Conservation (phyloP, 2,888 invertebrate species). For the Macaria liturata region DNA sequence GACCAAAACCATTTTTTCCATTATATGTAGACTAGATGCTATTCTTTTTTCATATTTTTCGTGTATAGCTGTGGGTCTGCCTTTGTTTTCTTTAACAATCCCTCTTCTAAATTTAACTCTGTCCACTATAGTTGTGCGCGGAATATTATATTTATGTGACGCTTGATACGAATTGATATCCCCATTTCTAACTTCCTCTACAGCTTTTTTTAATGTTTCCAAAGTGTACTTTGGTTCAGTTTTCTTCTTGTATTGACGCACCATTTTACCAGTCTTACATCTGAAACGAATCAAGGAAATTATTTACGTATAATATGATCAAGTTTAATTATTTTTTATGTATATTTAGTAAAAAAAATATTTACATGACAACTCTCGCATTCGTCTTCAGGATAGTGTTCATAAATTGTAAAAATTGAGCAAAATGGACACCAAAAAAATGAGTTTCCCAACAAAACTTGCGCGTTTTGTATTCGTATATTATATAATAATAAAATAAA, state of each 20-base stretch:
- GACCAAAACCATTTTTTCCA: neutral
- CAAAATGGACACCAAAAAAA: no score
- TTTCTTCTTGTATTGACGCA: conserved; percentile 8
- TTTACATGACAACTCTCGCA: no score
- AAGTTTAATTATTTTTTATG: no score
- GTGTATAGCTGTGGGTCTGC: neutral
- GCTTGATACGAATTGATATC: neutral
- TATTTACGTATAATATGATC: no score
- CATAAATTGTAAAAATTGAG: no score
- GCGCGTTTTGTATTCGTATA: no score
- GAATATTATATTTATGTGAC: neutral
- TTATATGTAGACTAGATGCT: neutral
- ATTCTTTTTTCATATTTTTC: neutral
- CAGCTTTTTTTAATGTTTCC: conserved; percentile 6
- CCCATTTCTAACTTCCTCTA: neutral
- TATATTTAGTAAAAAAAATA: no score
- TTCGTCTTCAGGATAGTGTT: no score
- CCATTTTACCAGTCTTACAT: no score
- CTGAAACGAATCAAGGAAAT: no score
- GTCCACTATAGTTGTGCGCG: neutral
- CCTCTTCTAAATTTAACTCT: neutral
- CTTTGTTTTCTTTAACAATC: neutral
- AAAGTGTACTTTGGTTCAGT: conserved; percentile 1
- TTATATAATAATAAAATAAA: no score
- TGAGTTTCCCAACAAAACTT: no score